Conservation (phyloP, 2,797 vertebrate genomes). For the Petrocephalus schoutedeni region DNA sequence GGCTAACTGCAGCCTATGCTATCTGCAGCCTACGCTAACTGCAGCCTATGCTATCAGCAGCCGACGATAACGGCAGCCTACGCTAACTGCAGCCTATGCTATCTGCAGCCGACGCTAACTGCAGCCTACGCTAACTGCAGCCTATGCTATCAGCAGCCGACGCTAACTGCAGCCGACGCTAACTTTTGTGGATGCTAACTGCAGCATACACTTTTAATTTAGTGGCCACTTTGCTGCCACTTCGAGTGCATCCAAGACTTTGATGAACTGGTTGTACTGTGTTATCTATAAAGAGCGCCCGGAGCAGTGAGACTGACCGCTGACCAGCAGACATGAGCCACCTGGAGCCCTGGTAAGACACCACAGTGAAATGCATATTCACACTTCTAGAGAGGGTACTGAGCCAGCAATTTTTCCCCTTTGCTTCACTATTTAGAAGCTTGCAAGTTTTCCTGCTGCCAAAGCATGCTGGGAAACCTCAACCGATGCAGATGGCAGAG, state of each 20-base stretch:
- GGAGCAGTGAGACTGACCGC: background rate
- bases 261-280: background rate
- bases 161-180: no score
- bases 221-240: background rate
- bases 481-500: background rate
- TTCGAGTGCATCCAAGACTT: background rate
- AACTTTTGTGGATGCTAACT: no score
- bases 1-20: background rate
- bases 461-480: background rate
- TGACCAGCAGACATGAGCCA: background rate
- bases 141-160: no score
- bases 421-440: background rate
- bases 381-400: background rate
- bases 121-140: no score
- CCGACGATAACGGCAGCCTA: no score
- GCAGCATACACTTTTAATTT: background rate
- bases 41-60: no score
- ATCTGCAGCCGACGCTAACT: no score
- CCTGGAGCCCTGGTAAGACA: background rate
- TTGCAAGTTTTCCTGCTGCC: background rate
- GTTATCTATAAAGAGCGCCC: background rate
- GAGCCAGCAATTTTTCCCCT: background rate
- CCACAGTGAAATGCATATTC: background rate
- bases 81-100: no score
- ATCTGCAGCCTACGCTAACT: no score